Conservation (phyloP, 2,888 invertebrate genomes). For the Chalcis sispes region DNA sequence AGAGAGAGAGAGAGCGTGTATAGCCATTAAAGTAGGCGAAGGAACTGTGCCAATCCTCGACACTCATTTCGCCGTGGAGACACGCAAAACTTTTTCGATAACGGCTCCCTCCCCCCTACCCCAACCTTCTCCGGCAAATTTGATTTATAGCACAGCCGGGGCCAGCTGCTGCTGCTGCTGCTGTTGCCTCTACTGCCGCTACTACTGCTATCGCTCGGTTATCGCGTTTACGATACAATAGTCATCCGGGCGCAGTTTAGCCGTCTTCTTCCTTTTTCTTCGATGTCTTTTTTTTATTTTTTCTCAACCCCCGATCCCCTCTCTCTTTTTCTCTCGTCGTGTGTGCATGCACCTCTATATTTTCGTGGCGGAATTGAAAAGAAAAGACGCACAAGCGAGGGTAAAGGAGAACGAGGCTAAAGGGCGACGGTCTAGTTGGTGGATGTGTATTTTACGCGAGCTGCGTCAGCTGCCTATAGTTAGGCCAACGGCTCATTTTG, state of each 20-base stretch:
- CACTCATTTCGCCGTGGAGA: conserved; percentile 47
- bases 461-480: too few relatives aligned
- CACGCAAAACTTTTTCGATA: conserved; percentile 58
- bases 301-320: neutral
- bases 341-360: neutral
- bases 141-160: conserved; percentile 50
- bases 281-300: neutral
- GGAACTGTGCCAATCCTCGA: conserved; percentile 54
- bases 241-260: conserved; percentile 44
- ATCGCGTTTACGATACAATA: conserved; percentile 53
- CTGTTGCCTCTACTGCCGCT: conserved; percentile 9
- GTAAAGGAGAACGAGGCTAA: too few relatives aligned
- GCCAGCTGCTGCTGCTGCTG: conserved; percentile 22
- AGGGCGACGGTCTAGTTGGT: too few relatives aligned
- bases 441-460: too few relatives aligned
- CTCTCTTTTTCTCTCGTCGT: neutral
- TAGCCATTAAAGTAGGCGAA: conserved; percentile 41
- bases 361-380: conserved; percentile 10
- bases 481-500: conserved; percentile 9
- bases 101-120: conserved; percentile 37
- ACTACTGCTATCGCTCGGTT: conserved; percentile 26
- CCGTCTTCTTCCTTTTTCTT: neutral
- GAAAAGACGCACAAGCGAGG: conserved; percentile 13
- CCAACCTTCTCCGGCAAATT: too few relatives aligned
- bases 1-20: neutral